Percentiles rank a stretch among this genome's conserved stretches.
These are phyloP conservation scores for Silurus meridionalis DNA, from an alignment of 2,113 vertebrate species.

Conservation along the genomic window DNA sequence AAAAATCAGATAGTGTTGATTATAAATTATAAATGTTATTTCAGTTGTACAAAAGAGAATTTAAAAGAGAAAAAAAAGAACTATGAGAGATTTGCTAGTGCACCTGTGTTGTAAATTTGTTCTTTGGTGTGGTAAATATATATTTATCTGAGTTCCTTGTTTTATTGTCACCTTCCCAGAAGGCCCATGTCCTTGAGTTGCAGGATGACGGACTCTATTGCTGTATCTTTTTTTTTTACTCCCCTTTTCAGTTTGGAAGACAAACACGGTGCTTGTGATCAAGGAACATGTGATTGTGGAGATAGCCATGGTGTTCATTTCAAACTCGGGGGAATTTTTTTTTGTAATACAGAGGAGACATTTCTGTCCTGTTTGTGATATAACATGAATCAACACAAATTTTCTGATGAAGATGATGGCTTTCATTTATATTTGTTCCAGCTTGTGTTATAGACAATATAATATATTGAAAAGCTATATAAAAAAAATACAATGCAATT, in stretches of 20 bases:
- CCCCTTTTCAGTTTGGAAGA: conserved; percentile 60
- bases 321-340: conserved; percentile 8
- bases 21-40: conserved; percentile 70
- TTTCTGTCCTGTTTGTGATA: conserved; percentile 52
- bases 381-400: conserved; percentile 48
- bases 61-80: conserved; percentile 66
- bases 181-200: conserved; percentile 75
- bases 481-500: conserved; percentile 58
- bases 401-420: conserved; percentile 33
- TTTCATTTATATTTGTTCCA: conserved; percentile 61
- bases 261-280: conserved; percentile 78
- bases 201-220: conserved; percentile 45
- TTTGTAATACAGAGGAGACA: conserved; percentile 30
- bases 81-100: conserved; percentile 83
- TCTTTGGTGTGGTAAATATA: conserved; percentile 84
- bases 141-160: conserved; percentile 76
- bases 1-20: conserved; percentile 65
- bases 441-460: conserved; percentile 67
- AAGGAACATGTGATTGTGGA: conserved; percentile 64
- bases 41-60: conserved; percentile 53
- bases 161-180: conserved; percentile 76
- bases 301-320: conserved; percentile 28
- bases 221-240: conserved; percentile 20
- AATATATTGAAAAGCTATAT: conserved; percentile 53
- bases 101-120: conserved; percentile 87